Evolutionary conservation across 1,140 invertebrate species (phyloP).

Genomic region (Chelonus insularis): DNA sequence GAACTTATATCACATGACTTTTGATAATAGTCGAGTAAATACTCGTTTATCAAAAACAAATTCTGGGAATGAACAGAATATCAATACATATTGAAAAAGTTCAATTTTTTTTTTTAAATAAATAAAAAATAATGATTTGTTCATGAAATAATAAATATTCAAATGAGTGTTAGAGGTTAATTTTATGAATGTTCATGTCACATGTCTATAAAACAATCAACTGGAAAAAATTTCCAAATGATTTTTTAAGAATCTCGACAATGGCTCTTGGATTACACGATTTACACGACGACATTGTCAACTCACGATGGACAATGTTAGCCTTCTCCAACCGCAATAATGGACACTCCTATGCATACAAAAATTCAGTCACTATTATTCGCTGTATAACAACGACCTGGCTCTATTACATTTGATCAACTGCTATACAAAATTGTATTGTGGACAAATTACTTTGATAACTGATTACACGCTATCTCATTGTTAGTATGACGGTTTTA

Average conservation of each 20-base stretch:
- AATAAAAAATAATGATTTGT: too few relatives aligned
- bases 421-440: not conserved
- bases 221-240: too few relatives aligned
- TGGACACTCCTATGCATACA: conserved; percentile 40
- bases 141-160: too few relatives aligned
- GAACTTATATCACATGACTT: too few relatives aligned
- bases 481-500: not conserved
- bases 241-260: not conserved
- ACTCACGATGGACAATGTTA: conserved; percentile 34
- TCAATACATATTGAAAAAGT: too few relatives aligned
- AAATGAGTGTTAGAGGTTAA: too few relatives aligned
- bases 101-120: too few relatives aligned
- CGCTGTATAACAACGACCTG: not conserved
- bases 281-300: conserved; percentile 26
- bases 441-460: conserved; percentile 3
- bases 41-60: too few relatives aligned
- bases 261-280: conserved; percentile 1
- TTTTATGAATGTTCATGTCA: too few relatives aligned
- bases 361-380: conserved; percentile 23
- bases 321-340: conserved; percentile 41
- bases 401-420: not conserved
- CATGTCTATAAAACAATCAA: too few relatives aligned
- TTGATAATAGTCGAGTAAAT: too few relatives aligned
- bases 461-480: conserved; percentile 11
- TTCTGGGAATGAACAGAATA: too few relatives aligned